phyloP scores from a whole-genome alignment of 2,888 invertebrate species.

The Lepas anatifera region DNA sequence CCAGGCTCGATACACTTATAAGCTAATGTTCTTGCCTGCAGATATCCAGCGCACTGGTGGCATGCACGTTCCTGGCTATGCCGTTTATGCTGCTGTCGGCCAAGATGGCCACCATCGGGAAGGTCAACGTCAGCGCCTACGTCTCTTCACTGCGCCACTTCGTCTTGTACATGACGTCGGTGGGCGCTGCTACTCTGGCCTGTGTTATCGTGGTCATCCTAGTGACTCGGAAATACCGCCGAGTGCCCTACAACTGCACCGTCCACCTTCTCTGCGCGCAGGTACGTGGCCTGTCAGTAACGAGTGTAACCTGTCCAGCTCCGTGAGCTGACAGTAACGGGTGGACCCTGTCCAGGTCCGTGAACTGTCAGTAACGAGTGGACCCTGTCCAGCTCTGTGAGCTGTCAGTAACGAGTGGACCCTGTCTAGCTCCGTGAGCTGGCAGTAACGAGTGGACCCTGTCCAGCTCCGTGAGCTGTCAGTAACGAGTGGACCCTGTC shows the following conservation, averaged over 20 bases:
- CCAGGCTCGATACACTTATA: no score
- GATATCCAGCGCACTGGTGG: constrained; percentile 89
- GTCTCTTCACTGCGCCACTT: constrained; percentile 61
- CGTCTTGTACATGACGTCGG: constrained; percentile 69
- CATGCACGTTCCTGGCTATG: constrained; percentile 84
- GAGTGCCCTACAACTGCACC: constrained; percentile 71
- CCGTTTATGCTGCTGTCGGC: constrained; percentile 92
- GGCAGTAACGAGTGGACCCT: no score
- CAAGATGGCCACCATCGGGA: constrained; percentile 66
- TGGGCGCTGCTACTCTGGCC: constrained; percentile 58
- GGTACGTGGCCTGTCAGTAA: no score
- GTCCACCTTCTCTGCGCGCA: constrained; percentile 64
- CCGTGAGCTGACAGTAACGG: no score
- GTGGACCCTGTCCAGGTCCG: no score
- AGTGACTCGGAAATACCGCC: constrained; percentile 58
- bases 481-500: no score
- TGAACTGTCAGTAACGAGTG: no score
- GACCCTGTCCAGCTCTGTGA: no score
- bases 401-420: no score
- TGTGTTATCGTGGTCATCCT: constrained; percentile 66
- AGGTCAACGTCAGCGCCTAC: constrained; percentile 55
- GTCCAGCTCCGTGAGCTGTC: no score
- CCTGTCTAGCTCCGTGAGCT: no score
- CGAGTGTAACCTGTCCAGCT: no score
- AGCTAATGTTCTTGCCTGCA: constrained; percentile 36